Evolutionary conservation across 2,888 invertebrate genomes (phyloP), one percentile per base, ranked within the genome.

Genomic region (Dynastes hyllus): DNA sequence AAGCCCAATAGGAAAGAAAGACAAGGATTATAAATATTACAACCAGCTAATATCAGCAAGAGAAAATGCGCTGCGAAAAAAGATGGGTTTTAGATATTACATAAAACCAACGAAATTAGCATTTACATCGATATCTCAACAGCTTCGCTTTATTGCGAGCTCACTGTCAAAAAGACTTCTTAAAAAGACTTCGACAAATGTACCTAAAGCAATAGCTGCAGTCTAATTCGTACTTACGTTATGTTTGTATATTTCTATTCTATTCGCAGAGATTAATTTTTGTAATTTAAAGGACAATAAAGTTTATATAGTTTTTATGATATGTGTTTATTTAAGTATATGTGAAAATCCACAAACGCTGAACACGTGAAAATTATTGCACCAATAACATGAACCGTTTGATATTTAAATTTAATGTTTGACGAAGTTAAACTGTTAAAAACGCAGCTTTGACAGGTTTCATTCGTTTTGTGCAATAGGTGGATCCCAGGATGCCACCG

Each of bases 61-160:
- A 84, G 87, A 88, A 75, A 85, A 85, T 81, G 91, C 91, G 0
- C 84, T 89, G 79, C 86, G 87, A 75, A 89, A 89, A 81, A 86
- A 90, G 86, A 86, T 91, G 80, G 92, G 92, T 29, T 81, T 90
- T 8, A 91, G 90, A 88, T 90, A 90, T 80, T 90, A 90, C 79
- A 86, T 88, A 65, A 86, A 88, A 77, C 89, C 90, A 4, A 89
- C 90, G 0, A 86, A 84, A 78, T 75, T 82, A 32, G 79, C 84
- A 50, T 71, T 87, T 8, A 16, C 75, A 11, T 73, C 69, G 45
- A 79, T 83, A 5, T 76, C 29, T 13, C 81, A 82, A 79, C 81
- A 81, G 66, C 53, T 84, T 6, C 81, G 79, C 58, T 65, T 55
- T 45, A 45, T 61, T 50, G 13, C 67, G 45, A 73, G 32, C 11